Evolutionary conservation across 2,888 invertebrate species (phyloP), one percentile per base, ranked within the genome.

Genomic region (Melanargia galathea): DNA sequence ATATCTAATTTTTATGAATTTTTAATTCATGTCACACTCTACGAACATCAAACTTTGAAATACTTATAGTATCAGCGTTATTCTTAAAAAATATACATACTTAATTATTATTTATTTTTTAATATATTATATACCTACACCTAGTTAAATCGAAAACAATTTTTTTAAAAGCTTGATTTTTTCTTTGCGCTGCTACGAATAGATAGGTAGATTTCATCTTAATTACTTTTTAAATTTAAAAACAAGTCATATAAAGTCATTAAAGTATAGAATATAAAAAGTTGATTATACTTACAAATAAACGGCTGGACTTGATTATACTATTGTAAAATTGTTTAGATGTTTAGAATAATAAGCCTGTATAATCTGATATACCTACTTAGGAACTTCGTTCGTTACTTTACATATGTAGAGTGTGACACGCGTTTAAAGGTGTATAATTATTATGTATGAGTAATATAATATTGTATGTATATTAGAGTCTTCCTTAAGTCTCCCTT

Each of bases 401-500:
- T 4, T 26, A 26, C 24, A 26, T 26, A 26, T 26, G 33, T 35
- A 52, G 40, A 40, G 55, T 59, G 30, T 63, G n/a, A 54, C 16
- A 38, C 13, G n/a, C 16, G 6, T 40, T 40, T 24, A 55, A 55
- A 40, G 2, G 40, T 55, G n/a, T 35, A 8, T 35, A 4, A 13
- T 11, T 13, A 20, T 46, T 46, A 13, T 46, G 11, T n/a, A 5
- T 38, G 13, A 13, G 11, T 22, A 7, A 30, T 8, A 7, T 30
- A 26, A 45, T 45, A 3, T 16, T 16, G 16, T 43, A 33, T 56
- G 40, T 46, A 46, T n/a, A 35, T 57, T 48, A 43, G 76, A 81
- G 73, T 74, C 80, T 82, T 81, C 79, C 78, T 77, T 73, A 72
- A 75, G 76, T 76, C 71, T 78, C 79, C 81, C 73, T 76, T 72